Percentiles rank a stretch among this genome's conserved stretches.
Conservation (phyloP, 37 sponge, comb jelly and placozoan genomes). For the Geodia barretti region DNA sequence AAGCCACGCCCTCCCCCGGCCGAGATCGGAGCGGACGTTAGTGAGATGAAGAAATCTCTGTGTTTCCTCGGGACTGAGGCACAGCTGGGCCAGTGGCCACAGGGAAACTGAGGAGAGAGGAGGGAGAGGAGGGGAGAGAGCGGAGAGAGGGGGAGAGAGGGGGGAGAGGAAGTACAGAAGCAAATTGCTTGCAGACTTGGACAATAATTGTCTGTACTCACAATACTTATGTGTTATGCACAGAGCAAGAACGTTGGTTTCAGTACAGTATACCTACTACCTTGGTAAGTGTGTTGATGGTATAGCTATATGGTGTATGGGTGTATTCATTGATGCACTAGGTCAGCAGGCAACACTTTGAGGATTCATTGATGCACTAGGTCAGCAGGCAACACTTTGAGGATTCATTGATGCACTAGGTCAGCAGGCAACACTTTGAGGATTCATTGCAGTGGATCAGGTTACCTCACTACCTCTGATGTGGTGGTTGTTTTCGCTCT, state of each 20-base stretch:
- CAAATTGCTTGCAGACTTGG: background rate
- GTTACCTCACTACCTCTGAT: background rate
- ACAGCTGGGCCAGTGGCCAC: constrained; percentile 53
- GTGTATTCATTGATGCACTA: too few species aligned
- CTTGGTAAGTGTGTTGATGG: too few species aligned
- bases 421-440: too few species aligned
- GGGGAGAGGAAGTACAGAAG: background rate
- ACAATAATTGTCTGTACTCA: background rate
- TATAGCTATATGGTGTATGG: too few species aligned
- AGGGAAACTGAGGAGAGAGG: constrained; percentile 4
- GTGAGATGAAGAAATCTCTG: constrained; percentile 25
- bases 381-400: too few species aligned
- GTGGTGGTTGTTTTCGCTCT: background rate
- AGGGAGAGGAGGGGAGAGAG: background rate
- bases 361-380: too few species aligned
- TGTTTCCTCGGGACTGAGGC: constrained; percentile 45
- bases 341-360: too few species aligned
- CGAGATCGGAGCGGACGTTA: constrained; percentile 44
- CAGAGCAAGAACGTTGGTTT: too few species aligned
- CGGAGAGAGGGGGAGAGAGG: background rate
- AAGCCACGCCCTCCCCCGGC: constrained; percentile 88
- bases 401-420: too few species aligned
- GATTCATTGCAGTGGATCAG: background rate
- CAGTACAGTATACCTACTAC: too few species aligned
- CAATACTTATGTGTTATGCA: too few species aligned